Evolutionary conservation across 2,797 vertebrate genomes (phyloP).

Genomic region (Chrysocyon brachyurus): DNA sequence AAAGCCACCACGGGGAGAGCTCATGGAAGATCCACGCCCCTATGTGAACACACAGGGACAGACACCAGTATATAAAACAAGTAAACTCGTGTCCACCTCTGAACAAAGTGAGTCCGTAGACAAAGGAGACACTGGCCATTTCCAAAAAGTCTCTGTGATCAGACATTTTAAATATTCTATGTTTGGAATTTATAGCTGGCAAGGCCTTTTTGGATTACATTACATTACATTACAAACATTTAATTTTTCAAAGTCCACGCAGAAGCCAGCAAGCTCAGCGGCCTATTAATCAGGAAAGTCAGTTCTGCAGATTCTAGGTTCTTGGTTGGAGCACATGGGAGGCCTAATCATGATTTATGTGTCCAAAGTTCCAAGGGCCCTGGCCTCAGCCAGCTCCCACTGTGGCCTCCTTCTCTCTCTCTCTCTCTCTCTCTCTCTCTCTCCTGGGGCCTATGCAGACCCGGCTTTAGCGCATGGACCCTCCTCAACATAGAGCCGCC

Average conservation of each 20-base stretch:
- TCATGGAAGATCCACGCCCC: too few relatives aligned
- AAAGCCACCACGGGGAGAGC: not conserved
- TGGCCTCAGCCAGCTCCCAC: not conserved
- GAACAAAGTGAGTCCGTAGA: not conserved
- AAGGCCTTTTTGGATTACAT: slow-evolving; percentile 61
- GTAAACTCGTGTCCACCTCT: accelerated
- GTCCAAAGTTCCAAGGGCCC: not conserved
- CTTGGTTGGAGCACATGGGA: not conserved
- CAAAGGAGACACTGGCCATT: not conserved
- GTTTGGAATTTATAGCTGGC: slow-evolving; percentile 57
- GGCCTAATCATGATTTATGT: not conserved
- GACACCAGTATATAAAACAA: accelerated
- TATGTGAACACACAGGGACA: not conserved
- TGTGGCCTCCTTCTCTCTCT: not conserved
- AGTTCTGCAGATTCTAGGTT: slow-evolving; percentile 7
- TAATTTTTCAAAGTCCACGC: slow-evolving; percentile 70
- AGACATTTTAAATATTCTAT: not conserved
- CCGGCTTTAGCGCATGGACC: not conserved
- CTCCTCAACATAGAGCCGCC: not conserved
- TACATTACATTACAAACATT: slow-evolving; percentile 70
- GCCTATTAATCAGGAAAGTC: slow-evolving; percentile 68
- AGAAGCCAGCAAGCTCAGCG: slow-evolving; percentile 37
- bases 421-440: not conserved
- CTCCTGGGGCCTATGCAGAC: not conserved
- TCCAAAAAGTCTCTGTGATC: not conserved